These are phyloP conservation scores for Sesamia inferens DNA, from an alignment of 2,888 invertebrate genomes.

Conservation along the genomic window DNA sequence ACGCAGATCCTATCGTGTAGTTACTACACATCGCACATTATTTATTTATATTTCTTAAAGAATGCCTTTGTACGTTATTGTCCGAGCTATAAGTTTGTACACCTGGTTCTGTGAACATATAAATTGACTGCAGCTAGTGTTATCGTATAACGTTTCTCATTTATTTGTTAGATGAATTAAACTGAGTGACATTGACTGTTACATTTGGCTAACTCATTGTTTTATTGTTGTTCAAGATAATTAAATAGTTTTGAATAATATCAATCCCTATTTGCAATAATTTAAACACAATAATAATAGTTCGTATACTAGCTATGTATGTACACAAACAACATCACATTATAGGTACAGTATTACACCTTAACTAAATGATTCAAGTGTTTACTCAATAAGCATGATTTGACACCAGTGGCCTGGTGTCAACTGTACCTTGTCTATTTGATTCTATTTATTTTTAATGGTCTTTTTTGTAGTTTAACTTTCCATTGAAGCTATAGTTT, in stretches of 20 bases:
- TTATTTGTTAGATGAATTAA: slow-evolving; percentile 51
- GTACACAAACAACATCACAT: slow-evolving; percentile 20
- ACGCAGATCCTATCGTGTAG: slow-evolving; percentile 43
- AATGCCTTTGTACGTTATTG: slow-evolving; percentile 44
- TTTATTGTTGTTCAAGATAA: slow-evolving; percentile 52
- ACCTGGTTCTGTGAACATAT: slow-evolving; percentile 33
- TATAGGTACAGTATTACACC: neutral
- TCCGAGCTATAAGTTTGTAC: slow-evolving; percentile 22
- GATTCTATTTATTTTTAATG: slow-evolving; percentile 12
- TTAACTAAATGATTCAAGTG: slow-evolving; percentile 5
- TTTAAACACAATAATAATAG: slow-evolving; percentile 24
- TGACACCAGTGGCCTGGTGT: slow-evolving; percentile 1
- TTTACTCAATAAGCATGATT: neutral
- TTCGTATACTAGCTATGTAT: slow-evolving; percentile 7
- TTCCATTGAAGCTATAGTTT: neutral
- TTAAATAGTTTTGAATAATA: slow-evolving; percentile 48
- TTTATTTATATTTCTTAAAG: slow-evolving; percentile 38
- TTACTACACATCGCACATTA: slow-evolving; percentile 46
- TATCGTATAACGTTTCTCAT: slow-evolving; percentile 41
- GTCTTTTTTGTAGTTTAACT: slow-evolving; percentile 8
- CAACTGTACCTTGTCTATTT: neutral
- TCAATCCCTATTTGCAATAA: slow-evolving; percentile 26
- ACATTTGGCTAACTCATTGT: slow-evolving; percentile 53
- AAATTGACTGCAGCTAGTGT: slow-evolving; percentile 32
- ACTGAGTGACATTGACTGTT: slow-evolving; percentile 56